Conservation (phyloP, 2,888 invertebrate species). For the Labia minor region DNA sequence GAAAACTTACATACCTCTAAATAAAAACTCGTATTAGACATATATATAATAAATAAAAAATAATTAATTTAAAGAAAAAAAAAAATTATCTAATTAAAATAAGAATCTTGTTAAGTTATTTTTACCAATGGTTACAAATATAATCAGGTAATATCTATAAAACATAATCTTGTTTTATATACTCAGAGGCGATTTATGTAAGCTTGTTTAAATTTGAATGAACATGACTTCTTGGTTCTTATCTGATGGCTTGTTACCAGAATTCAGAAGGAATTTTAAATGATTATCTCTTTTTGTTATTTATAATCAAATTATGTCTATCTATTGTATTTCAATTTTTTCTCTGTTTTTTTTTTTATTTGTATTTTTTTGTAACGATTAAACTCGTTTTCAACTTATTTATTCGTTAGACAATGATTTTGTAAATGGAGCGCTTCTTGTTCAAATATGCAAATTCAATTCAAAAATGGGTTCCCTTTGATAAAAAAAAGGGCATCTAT, state of each 20-base stretch:
- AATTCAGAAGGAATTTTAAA: not conserved
- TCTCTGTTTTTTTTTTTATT: no score
- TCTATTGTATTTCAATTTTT: slow-evolving; percentile 13
- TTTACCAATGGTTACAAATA: no score
- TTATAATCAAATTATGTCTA: slow-evolving; percentile 13
- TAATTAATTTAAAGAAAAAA: no score
- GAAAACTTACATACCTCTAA: no score
- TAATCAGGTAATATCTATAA: not conserved
- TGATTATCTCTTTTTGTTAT: not conserved
- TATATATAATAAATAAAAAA: no score
- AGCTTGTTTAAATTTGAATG: slow-evolving; percentile 13
- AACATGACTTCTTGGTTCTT: not conserved
- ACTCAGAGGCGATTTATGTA: not conserved
- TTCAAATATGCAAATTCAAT: slow-evolving; percentile 4
- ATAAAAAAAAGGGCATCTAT: not conserved
- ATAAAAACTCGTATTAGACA: no score
- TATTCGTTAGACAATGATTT: not conserved
- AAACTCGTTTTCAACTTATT: not conserved
- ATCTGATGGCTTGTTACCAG: slow-evolving; percentile 7
- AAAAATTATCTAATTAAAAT: no score
- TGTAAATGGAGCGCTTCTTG: not conserved
- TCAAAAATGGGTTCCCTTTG: not conserved
- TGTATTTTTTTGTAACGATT: no score
- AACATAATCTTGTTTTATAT: not conserved
- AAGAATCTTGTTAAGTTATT: no score